Evolutionary conservation across 2,797 vertebrate genomes (phyloP), one percentile per base, ranked within the genome.

Genomic region (Echeneis naucrates): DNA sequence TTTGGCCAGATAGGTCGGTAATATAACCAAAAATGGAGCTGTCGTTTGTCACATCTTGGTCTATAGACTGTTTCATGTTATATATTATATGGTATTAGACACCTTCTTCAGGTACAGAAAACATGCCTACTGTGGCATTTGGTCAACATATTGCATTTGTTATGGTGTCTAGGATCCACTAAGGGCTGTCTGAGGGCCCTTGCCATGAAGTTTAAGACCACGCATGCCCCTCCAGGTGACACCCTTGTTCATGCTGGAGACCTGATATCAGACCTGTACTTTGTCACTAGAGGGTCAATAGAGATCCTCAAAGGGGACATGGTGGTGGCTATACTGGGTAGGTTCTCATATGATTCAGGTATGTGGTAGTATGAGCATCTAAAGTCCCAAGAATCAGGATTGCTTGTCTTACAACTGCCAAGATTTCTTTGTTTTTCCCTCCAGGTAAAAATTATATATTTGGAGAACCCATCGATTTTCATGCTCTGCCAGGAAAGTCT

Each of bases 151-250:
- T 12, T 44, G 27, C 64, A 5, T 47, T 21, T 59, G 23, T 40
- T 26, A 1, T 61, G 26, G 13, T 30, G 27, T 73, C 16, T 23
- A 88, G 87, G 96, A 11, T 96, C 96, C 83, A 96, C 94, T 50
- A 96, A 96, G 80, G 97, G 96, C 75, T 97, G 96, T 80, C 92
- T 97, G 79, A 92, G 96, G 5, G 96, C 97, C 0, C 92, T 98
- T 50, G 97, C 97, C 83, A 95, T 97, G 95, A 96, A 95, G 87
- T 97, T 97, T 87, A 97, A 96, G 89, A 98, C 96, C 9, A 97
- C 96, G 0, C 97, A 98, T 0, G 96, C 96, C 0, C 96, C 97
- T 0, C 97, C 97, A 0, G 96, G 97, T 2, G 97, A 98, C 92
- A 97, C 96, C 0, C 85, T 98, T 72, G 96, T 97, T 75, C 96